Percentiles rank a stretch among this genome's conserved stretches.
phyloP scores from a whole-genome alignment of 2,888 invertebrate genomes.

The Eugnorisma glareosa region DNA sequence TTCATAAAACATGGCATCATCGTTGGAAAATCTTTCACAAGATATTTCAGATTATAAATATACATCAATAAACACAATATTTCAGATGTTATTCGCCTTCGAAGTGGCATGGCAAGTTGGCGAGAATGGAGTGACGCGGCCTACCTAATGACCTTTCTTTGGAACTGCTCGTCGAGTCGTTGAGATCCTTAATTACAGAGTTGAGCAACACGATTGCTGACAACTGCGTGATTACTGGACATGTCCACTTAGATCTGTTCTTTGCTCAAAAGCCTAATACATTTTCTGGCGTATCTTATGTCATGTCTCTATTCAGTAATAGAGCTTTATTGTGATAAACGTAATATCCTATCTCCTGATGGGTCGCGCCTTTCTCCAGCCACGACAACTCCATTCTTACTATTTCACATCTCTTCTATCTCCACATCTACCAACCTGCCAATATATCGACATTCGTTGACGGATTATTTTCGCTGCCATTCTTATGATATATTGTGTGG shows the following conservation, averaged over 20 bases:
- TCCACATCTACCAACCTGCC: constrained; percentile 42
- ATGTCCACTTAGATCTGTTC: no score
- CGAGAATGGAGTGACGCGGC: no score
- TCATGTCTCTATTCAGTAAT: not conserved
- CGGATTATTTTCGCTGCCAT: constrained; percentile 51
- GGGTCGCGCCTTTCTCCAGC: no score
- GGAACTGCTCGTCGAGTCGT: no score
- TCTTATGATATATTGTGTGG: constrained; percentile 34
- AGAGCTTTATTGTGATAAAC: not conserved
- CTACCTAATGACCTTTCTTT: no score
- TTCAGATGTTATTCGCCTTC: not conserved
- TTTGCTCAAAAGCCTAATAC: no score
- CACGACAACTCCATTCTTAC: constrained; percentile 8
- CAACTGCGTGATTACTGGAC: no score
- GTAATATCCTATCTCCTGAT: not conserved
- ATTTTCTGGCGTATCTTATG: no score
- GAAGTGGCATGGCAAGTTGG: not conserved
- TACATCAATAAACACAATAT: not conserved
- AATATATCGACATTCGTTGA: constrained; percentile 44
- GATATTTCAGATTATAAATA: constrained; percentile 6
- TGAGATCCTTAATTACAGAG: not conserved
- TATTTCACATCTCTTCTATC: not conserved
- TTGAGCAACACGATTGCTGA: not conserved
- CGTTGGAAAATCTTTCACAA: not conserved
- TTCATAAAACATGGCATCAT: not conserved